A percentile compares a stretch with the other conserved stretches of the same genome.
Evolutionary conservation across 2,113 vertebrate species (phyloP).

Genomic region (Proterorhinus semilunaris): DNA sequence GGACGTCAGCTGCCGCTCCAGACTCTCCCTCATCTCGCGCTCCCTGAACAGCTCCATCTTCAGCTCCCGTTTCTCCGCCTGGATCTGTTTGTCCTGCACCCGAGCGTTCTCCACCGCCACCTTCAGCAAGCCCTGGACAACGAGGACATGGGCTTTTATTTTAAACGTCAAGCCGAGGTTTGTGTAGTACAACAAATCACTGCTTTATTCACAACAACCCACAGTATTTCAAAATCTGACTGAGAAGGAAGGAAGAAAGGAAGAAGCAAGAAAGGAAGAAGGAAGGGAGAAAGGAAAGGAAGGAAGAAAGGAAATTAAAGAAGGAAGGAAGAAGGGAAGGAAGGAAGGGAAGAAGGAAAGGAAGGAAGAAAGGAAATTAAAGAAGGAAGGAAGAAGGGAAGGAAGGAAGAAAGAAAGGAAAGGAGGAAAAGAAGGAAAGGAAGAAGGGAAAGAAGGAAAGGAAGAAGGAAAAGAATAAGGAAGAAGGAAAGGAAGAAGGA

Average conservation of each 20-base stretch:
- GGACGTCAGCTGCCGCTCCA: conserved; percentile 93
- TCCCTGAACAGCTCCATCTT: conserved; percentile 98
- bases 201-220: too few species aligned
- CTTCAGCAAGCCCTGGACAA: conserved; percentile 88
- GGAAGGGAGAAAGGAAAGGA: background rate
- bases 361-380: too few species aligned
- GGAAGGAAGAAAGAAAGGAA: too few species aligned
- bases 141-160: too few species aligned
- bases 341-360: too few species aligned
- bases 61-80: conserved; percentile 93
- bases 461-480: too few species aligned
- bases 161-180: too few species aligned
- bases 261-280: background rate
- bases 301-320: too few species aligned
- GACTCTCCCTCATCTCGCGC: conserved; percentile 91
- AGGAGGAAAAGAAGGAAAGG: too few species aligned
- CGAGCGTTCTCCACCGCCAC: conserved; percentile 96
- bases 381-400: background rate
- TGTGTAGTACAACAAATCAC: background rate
- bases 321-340: too few species aligned
- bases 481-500: background rate
- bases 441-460: background rate
- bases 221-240: too few species aligned
- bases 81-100: conserved; percentile 95
- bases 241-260: too few species aligned